Evolutionary conservation across 2,888 invertebrate genomes (phyloP).

Genomic region (Polymixis flavicincta): DNA sequence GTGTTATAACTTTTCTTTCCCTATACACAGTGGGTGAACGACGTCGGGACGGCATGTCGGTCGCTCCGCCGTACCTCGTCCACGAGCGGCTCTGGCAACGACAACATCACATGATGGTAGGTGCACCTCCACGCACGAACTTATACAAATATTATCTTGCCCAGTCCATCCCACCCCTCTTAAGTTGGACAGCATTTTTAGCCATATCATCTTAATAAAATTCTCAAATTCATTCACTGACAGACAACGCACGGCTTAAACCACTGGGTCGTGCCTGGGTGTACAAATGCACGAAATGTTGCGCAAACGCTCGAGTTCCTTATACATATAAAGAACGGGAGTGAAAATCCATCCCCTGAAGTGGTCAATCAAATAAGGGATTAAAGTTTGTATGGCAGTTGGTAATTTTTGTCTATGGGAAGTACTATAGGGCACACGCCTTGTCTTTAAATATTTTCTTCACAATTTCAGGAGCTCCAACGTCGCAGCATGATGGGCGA

Average conservation of each 20-base stretch:
- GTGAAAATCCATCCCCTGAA: neutral
- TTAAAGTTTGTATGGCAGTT: neutral
- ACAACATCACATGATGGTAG: constrained; percentile 92
- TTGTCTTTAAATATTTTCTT: neutral
- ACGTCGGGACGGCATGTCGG: constrained; percentile 76
- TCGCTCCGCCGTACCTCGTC: constrained; percentile 92
- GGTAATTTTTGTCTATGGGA: neutral
- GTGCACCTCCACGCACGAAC: constrained; percentile 2
- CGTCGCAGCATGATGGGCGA: constrained; percentile 86
- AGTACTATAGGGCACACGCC: neutral
- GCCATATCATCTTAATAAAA: neutral
- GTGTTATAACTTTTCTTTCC: constrained; percentile 4
- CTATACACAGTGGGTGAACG: constrained; percentile 79
- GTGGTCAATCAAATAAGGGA: neutral
- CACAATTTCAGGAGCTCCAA: constrained; percentile 83
- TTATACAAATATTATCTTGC: neutral
- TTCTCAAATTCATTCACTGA: neutral
- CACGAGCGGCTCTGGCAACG: constrained; percentile 94
- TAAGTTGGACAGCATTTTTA: neutral
- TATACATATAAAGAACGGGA: neutral
- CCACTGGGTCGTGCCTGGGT: neutral
- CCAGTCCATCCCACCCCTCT: neutral
- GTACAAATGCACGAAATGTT: neutral
- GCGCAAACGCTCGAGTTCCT: neutral
- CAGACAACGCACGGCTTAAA: neutral